Base-by-base conservation (phyloP, 1,140 invertebrate genomes). In the Lepidurus couesii region DNA sequence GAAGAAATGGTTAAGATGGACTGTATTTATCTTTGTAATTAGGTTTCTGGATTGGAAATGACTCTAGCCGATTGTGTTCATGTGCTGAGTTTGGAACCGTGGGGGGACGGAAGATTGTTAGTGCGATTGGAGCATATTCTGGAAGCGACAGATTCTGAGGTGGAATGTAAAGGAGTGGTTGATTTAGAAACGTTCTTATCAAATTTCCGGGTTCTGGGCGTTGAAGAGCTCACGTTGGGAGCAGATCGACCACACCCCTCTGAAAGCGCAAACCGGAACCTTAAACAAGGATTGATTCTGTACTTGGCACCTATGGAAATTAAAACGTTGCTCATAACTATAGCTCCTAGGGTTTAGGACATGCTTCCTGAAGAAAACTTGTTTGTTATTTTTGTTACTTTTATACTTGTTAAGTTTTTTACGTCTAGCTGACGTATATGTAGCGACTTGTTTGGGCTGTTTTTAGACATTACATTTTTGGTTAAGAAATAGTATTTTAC, bases 71-170 rank as follows among this genome's bases (percentile, higher is more conserved):
- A 85, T 10, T 94, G 95, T 83, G 88, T 98, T 0, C 91, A 96
- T 81, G 85, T 98, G n/a, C 84, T 98, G 26, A 96, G 95, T 10
- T 84, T 97, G 77, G 95, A 97, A 84, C 92, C 93, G 9, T 94
- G 93, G 90, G 81, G 83, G 24, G 90, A 90, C 75, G 86, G 85
- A 1, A 87, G 88, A 13, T 84, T 94, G 16, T 86, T 98, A 1
- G 80, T 98, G 1, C 88, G 96, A 73, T 85, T 98, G 6, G 96
- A 98, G 83, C 94, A 98, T 84, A 89, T 95, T 74, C 90, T 93
- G 80, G 94, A 96, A 84, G 89, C 87, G 26, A 85, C 86, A 9
- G 92, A 95, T 65, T 65, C 13, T 7, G 53, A 21, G 13, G 53
- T 65, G 13, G 16, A 13, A 9, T 65, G 53, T 13, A 16, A 7